Conservation (phyloP, 1,140 invertebrate species). For the Planococcus citri region DNA sequence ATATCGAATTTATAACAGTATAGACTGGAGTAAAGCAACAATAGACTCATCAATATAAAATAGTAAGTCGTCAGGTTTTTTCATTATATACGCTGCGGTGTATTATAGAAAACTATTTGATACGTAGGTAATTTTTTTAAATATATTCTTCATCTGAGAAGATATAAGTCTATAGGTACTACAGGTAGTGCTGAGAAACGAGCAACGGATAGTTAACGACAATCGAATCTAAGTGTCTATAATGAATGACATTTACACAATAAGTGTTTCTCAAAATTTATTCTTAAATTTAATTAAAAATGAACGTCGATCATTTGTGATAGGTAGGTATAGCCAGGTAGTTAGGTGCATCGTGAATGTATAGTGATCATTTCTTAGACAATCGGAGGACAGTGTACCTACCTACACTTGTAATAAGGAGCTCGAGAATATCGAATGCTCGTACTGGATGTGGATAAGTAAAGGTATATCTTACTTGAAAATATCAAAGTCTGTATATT, state of each 20-base stretch:
- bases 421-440: too few species aligned
- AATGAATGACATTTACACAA: not conserved
- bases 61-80: not conserved
- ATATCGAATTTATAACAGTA: constrained; percentile 2
- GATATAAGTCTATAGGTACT: too few species aligned
- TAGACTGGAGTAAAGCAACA: not conserved
- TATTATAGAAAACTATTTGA: not conserved
- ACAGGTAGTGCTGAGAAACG: too few species aligned
- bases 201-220: not conserved
- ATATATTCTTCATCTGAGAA: not conserved
- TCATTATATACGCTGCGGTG: not conserved
- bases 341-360: too few species aligned
- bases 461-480: too few species aligned
- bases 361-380: too few species aligned
- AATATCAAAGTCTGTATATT: too few species aligned
- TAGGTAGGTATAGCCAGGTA: too few species aligned
- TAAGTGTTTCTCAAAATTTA: constrained; percentile 3
- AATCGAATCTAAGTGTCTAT: not conserved
- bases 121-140: not conserved
- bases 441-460: too few species aligned
- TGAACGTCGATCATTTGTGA: too few species aligned
- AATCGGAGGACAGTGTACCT: too few species aligned
- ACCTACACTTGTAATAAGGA: too few species aligned
- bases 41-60: constrained; percentile 4
- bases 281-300: not conserved